These are phyloP conservation scores for Chydorus sphaericus DNA, from an alignment of 2,888 invertebrate species.

Conservation along the genomic window DNA sequence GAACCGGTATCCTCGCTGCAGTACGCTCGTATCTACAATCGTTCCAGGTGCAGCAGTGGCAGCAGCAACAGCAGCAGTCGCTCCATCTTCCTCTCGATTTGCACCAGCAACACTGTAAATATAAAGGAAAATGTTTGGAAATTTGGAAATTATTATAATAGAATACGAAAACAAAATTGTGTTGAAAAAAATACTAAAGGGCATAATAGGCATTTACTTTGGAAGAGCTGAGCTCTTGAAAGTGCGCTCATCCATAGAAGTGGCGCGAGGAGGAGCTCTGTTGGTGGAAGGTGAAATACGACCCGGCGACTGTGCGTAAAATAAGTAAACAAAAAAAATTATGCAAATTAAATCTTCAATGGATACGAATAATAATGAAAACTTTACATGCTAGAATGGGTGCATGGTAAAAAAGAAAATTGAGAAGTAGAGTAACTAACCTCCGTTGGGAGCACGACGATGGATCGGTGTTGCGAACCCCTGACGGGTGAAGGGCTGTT, in stretches of 20 bases:
- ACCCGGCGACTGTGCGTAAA: not conserved
- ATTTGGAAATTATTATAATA: no score
- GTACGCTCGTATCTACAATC: conserved; percentile 43
- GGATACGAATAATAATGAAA: not conserved
- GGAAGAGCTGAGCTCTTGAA: not conserved
- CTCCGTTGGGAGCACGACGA: not conserved
- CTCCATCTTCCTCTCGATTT: conserved; percentile 21
- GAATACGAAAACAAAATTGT: no score
- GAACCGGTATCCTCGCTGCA: conserved; percentile 64
- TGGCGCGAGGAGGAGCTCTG: not conserved
- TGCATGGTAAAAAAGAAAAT: not conserved
- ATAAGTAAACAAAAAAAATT: not conserved
- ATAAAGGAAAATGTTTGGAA: no score
- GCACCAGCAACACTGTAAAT: conserved; percentile 8
- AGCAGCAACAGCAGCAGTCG: conserved; percentile 23
- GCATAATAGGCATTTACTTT: not conserved
- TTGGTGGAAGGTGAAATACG: conserved; percentile 5
- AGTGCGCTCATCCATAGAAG: not conserved
- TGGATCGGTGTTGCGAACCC: not conserved
- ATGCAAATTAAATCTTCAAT: not conserved
- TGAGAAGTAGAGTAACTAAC: not conserved
- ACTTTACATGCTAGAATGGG: not conserved
- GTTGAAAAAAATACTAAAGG: no score
- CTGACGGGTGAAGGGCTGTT: not conserved
- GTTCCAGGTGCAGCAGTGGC: conserved; percentile 22